Evolutionary conservation across 2,113 vertebrate genomes (phyloP), one percentile per base, ranked within the genome.

Genomic region (Ibidorhyncha struthersii): DNA sequence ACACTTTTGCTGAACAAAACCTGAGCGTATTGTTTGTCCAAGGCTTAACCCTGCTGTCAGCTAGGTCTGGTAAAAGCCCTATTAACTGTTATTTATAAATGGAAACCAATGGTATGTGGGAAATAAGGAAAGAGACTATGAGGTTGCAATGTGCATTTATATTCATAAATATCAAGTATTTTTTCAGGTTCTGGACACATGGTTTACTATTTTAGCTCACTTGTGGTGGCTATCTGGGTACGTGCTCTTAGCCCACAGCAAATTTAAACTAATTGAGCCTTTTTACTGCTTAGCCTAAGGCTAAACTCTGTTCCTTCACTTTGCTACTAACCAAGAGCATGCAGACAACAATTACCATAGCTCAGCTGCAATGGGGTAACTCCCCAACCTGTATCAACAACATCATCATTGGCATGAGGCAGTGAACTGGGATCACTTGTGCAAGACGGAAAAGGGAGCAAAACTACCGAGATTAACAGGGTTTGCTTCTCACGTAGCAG

Each of bases 401-500:
- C 55, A 70, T 14, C 59, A 29, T 10, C 53, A 21, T 21, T 29
- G 41, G 12, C 63, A 62, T 0, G 1, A 66, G 50, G 78, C 32
- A 15, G 20, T 22, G 70, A 93, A 47, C 32, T 0, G 0, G 9
- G 14, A 41, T 43, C 19, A 8, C 66, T 36, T 19, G 4, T 66
- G 55, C 29, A 58, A 77, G 82, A 86, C 74, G 41, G 25, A 47
- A 55, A 71, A 83, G 41, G 45, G 62, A 82, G 2, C 6, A 53
- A 84, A 32, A 6, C 14, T 1, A 8, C 30, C 23, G 16, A 36
- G 30, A 45, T 63, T 52, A 82, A 63, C 4, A 59, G 32, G 40
- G 65, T 71, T 90, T 1, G 1, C 17, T 47, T 1, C 0, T 72
- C 47, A 21, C 0, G 0, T 34, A 41, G n/a, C 47, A 56, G n/a